A percentile compares a stretch with the other conserved stretches of the same genome.
Evolutionary conservation across 2,888 invertebrate species (phyloP).

Genomic region (Neria commutata): DNA sequence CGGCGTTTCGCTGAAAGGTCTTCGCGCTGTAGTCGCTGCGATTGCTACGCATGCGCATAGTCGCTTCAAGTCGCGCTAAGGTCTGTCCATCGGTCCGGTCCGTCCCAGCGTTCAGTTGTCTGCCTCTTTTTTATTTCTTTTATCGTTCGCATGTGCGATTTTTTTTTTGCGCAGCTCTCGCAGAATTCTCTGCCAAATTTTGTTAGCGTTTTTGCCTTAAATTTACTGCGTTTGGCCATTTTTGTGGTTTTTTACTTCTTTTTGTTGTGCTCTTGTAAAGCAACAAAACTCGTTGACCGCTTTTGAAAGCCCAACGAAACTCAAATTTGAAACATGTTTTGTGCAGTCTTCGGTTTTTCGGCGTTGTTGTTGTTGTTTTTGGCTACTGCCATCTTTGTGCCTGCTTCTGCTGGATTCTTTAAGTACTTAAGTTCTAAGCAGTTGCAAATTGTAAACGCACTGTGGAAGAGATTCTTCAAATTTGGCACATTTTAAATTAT

Average conservation of each 20-base stretch:
- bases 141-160: constrained; percentile 12
- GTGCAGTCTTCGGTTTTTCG: constrained; percentile 1
- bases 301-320: constrained; percentile 28
- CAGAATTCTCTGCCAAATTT: background rate
- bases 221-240: constrained; percentile 15
- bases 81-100: background rate
- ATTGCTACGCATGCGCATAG: constrained; percentile 31
- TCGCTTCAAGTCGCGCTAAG: background rate
- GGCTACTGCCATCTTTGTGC: background rate
- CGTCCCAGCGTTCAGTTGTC: constrained; percentile 8
- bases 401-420: too few species aligned
- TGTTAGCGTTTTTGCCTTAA: constrained; percentile 28
- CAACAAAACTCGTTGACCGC: constrained; percentile 39
- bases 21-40: constrained; percentile 8
- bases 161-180: constrained; percentile 22
- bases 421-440: too few species aligned
- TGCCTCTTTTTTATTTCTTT: constrained; percentile 16
- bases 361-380: background rate
- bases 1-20: constrained; percentile 21
- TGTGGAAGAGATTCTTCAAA: background rate
- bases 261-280: constrained; percentile 45
- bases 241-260: constrained; percentile 6
- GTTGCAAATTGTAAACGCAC: background rate
- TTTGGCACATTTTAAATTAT: background rate
- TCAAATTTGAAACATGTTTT: constrained; percentile 50